phyloP scores from a whole-genome alignment of 2,888 invertebrate species.

The Slavum lentiscoides region DNA sequence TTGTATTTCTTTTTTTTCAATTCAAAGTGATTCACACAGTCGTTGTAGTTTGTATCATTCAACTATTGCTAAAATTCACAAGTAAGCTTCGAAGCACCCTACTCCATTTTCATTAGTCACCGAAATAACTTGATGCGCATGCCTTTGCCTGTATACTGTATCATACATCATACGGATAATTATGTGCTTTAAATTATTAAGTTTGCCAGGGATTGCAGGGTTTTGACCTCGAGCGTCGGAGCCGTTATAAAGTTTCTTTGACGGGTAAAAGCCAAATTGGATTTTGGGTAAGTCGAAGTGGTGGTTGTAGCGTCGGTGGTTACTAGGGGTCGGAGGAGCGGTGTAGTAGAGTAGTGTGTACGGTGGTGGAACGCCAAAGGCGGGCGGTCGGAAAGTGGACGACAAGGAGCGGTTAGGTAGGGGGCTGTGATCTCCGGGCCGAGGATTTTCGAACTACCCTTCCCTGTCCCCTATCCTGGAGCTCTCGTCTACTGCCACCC shows the following conservation, averaged over 20 bases:
- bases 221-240: constrained; percentile 48
- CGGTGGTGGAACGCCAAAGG: constrained; percentile 14
- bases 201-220: constrained; percentile 35
- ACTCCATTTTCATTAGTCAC: background rate
- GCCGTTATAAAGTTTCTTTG: constrained; percentile 50
- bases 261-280: constrained; percentile 52
- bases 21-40: background rate
- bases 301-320: background rate
- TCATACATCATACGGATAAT: constrained; percentile 38
- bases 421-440: constrained; percentile 42
- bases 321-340: background rate
- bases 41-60: background rate
- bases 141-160: background rate
- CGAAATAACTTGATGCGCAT: no score
- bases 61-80: background rate
- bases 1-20: background rate
- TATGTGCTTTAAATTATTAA: constrained; percentile 51
- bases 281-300: constrained; percentile 34
- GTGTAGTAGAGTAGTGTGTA: constrained; percentile 5
- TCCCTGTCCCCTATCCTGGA: background rate
- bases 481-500: constrained; percentile 6
- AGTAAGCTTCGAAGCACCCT: background rate
- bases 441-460: constrained; percentile 49
- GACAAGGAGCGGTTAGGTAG: background rate
- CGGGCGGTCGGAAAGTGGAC: constrained; percentile 15